Conservation (phyloP, 1,140 invertebrate species). For the Cecropterus lyciades region DNA sequence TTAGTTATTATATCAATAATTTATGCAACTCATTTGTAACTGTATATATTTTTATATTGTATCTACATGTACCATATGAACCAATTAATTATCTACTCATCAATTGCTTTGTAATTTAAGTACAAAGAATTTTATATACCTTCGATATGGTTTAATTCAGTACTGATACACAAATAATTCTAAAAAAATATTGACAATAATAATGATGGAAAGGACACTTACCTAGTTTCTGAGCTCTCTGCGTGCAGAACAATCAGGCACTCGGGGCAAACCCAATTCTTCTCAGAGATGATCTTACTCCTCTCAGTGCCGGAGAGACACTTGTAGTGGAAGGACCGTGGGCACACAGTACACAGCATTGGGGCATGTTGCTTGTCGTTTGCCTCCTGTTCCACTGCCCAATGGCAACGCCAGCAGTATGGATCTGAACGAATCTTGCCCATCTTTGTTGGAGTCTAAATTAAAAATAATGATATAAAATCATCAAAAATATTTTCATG, state of each 20-base stretch:
- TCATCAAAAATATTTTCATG: neutral
- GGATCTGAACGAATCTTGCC: slow-evolving; percentile 86
- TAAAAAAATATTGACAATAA: too few species aligned
- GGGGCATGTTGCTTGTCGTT: slow-evolving; percentile 75
- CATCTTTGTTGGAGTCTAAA: slow-evolving; percentile 42
- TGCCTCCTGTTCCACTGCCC: slow-evolving; percentile 82
- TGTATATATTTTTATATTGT: neutral
- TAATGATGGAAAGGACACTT: too few species aligned
- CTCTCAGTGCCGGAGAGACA: slow-evolving; percentile 86
- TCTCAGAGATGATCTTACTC: slow-evolving; percentile 81
- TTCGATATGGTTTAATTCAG: too few species aligned
- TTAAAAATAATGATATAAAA: slow-evolving; percentile 20
- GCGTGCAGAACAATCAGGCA: slow-evolving; percentile 92
- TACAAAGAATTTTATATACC: too few species aligned
- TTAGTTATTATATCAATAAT: too few species aligned
- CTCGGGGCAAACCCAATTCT: slow-evolving; percentile 94
- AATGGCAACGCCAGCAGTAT: slow-evolving; percentile 96
- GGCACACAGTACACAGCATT: slow-evolving; percentile 91
- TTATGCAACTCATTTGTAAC: too few species aligned
- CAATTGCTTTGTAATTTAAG: too few species aligned
- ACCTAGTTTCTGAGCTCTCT: slow-evolving; percentile 89
- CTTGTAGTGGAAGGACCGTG: slow-evolving; percentile 92
- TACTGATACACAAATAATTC: too few species aligned
- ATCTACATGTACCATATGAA: too few species aligned
- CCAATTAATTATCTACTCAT: too few species aligned